Base-by-base conservation (phyloP, 1,140 invertebrate genomes). In the Neotoxoptera formosana region DNA sequence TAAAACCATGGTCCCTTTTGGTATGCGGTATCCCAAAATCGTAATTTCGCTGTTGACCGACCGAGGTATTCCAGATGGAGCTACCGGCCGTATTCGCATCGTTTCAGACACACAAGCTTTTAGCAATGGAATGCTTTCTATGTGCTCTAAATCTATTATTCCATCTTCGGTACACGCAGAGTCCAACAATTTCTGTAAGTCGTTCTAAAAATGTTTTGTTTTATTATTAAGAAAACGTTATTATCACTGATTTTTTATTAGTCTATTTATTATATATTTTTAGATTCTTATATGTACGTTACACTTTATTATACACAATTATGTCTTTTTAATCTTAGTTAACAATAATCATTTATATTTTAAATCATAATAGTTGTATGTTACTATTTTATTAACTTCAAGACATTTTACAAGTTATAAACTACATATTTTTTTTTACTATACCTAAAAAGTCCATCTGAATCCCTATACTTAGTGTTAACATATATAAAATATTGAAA, bases 31-130 rank as follows among this genome's bases (percentile, higher is more conserved):
- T 6, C 96, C 96, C 11, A 95, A 96, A 9, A 98, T 94, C 67
- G 95, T 95, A 0, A 96, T 96, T 87, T 98, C 96, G 96, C 97
- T 95, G 9, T 96, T 95, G 36, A 96, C 96, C 45, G 97, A 97
- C 95, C 98, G 98, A n/a, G 98, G 98, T 94, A 98, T 97, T 30
- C 98, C 98, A 30, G 97, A 95, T 0, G 98, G 98, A 11, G 98
- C 97, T 8, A 98, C 97, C 3, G 97, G 96, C 47, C 97, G 95
- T n/a, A 98, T 96, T 86, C 98, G 96, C 95, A 98, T 97, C 17
- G 96, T 96, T 95, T 98, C 98, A 84, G 96, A 96, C 47, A 98
- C 95, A 20, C 96, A 96, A 9, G 97, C 97, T 93, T 97, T 96
- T 23, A 96, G 95, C 94, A 96, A 96, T 7, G 96, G 95, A 86